phyloP scores from a whole-genome alignment of 2,888 invertebrate species.

The Eupithecia centaureata region DNA sequence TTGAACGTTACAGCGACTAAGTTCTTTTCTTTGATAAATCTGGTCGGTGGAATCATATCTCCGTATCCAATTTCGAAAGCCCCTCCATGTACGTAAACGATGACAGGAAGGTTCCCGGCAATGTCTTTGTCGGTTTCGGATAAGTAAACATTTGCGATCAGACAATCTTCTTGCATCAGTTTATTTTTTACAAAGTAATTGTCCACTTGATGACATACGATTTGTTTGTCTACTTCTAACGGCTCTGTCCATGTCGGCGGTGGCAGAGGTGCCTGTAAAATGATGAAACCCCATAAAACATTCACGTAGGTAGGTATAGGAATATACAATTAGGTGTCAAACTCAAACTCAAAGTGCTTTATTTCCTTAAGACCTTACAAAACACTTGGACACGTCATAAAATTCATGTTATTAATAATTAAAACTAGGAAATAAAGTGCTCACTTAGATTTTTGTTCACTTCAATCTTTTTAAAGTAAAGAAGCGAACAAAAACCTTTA shows the following conservation, averaged over 20 bases:
- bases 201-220: constrained; percentile 8
- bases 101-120: constrained; percentile 42
- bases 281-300: background rate
- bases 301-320: no score
- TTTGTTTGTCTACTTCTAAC: constrained; percentile 2
- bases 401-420: no score
- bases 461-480: no score
- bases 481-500: no score
- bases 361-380: no score
- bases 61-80: constrained; percentile 47
- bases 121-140: constrained; percentile 55
- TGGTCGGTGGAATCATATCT: constrained; percentile 29
- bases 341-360: no score
- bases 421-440: no score
- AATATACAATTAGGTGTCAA: no score
- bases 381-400: no score
- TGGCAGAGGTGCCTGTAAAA: constrained; percentile 55
- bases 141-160: constrained; percentile 62
- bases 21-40: constrained; percentile 45
- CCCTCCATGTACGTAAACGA: constrained; percentile 54
- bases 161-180: constrained; percentile 57
- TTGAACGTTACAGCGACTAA: constrained; percentile 51
- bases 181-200: background rate
- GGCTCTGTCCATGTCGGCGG: constrained; percentile 13
- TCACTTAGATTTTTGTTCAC: no score